Evolutionary conservation across 2,113 vertebrate genomes (phyloP), one percentile per base, ranked within the genome.

Genomic region (Chionodraco myersi): DNA sequence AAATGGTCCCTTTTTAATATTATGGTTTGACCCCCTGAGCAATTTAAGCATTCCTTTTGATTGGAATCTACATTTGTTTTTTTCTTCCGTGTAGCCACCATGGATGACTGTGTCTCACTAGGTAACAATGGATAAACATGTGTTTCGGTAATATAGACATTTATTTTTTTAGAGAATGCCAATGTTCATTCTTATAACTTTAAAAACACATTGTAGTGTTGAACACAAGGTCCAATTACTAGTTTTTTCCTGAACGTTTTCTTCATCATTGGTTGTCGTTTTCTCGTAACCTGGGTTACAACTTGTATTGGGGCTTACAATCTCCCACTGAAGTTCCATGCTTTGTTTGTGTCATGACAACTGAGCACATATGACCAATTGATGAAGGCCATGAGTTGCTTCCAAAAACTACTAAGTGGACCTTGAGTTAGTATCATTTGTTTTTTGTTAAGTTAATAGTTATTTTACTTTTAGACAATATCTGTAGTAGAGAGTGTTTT

Each of bases 61-160:
- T 30, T n/a, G 77, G 47, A 78, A 69, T 67, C 16, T 52, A 23
- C 82, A 75, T 66, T 0, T 82, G 53, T 88, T 62, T 86, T 51
- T 86, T 51, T 87, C 7, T 64, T 72, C 41, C 80, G 21, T 81
- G 6, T 82, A 74, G 63, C 67, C 53, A 34, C 77, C 58, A 57
- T 18, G 71, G 74, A 88, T 60, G 64, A 76, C 56, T 80, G 61
- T 77, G 74, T 93, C 59, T 88, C 92, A 18, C 65, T 90, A 75
- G 90, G 90, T 93, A 93, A 89, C 49, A 13, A 77, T 52, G 7
- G 4, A 10, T 56, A n/a, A n/a, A 9, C 11, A 49, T 30, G 12
- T 70, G 26, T 13, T 69, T 6, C 62, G 26, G 69, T 6, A 10
- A 48, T 70, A 44, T 53, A 79, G 59, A 82, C 53, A 58, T 68